A percentile compares a stretch with the other conserved stretches of the same genome.
Evolutionary conservation across 2,888 invertebrate species (phyloP).

Genomic region (Lasioglossum leucozonium): DNA sequence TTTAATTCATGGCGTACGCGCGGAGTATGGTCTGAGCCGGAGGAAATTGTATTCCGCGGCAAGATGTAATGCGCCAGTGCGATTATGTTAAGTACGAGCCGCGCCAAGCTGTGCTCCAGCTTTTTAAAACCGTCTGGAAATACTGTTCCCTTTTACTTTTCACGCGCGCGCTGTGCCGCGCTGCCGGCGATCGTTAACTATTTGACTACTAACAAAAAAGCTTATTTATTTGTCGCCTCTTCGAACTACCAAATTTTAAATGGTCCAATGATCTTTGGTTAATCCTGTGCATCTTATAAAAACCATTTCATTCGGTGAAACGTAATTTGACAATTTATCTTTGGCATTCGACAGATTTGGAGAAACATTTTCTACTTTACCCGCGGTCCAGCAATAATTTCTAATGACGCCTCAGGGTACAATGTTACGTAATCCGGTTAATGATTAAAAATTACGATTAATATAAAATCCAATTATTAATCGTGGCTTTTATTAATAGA

Average conservation of each 20-base stretch:
- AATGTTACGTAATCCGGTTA: too few relatives aligned
- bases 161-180: too few relatives aligned
- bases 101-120: constrained; percentile 22
- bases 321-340: not conserved
- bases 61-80: constrained; percentile 37
- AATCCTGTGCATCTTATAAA: not conserved
- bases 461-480: too few relatives aligned
- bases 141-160: not conserved
- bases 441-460: too few relatives aligned
- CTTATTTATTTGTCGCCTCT: not conserved
- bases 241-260: not conserved
- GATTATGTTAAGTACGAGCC: constrained; percentile 23
- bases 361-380: not conserved
- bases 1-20: constrained; percentile 46
- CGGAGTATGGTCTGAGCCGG: constrained; percentile 24
- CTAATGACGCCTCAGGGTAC: too few relatives aligned
- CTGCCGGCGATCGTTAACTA: not conserved
- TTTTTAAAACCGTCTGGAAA: constrained; percentile 15
- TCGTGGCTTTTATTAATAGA: too few relatives aligned
- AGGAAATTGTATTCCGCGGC: constrained; percentile 45
- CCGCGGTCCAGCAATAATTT: not conserved
- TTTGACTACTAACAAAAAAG: not conserved
- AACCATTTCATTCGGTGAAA: not conserved
- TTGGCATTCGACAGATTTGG: not conserved
- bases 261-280: not conserved